Evolutionary conservation across 2,888 invertebrate genomes (phyloP), one percentile per base, ranked within the genome.

Genomic region (Catocala sponsa): DNA sequence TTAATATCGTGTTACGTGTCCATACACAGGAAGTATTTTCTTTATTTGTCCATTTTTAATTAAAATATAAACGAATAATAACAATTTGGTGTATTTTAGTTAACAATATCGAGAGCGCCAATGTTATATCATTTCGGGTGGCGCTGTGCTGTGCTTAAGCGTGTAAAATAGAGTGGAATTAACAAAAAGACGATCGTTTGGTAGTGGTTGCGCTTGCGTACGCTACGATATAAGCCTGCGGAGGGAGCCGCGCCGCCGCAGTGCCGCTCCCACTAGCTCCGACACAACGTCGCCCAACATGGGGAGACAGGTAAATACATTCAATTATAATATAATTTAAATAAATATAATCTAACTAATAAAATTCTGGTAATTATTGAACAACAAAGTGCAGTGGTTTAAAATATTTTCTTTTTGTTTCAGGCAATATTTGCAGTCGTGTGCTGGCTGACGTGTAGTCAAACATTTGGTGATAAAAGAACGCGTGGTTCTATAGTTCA

Each of bases 301-400:
- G 94, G 86, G 91, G 89, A 88, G 85, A 86, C 83, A 91, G 93
- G 94, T 94, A 91, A 76, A 83, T 78, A 68, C 52, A 65, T 70
- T 61, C 52, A 63, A 64, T 53, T 42, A 54, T 46, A 63, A 63
- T 49, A 66, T 61, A 59, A 50, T 62, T 55, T 54, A 46, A 41
- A 52, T 38, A 55, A 65, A 57, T 58, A 53, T 46, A 50, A 44
- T 43, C 0, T 33, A 41, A 53, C 38, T n/a, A 55, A 25, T 7
- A 4, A 33, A 33, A 9, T 35, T 11, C 9, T 49, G 25, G 25
- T 25, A 25, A 25, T 2, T 25, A 25, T 25, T 25, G 25, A 25
- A 25, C 25, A 10, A 25, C 42, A 46, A 52, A 38, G 57, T 53
- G 44, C 51, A 43, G 47, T 63, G 54, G 66, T 53, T 56, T 58